These are phyloP conservation scores for Micrastur ruficollis DNA, from an alignment of 2,797 vertebrate genomes.

Conservation along the genomic window DNA sequence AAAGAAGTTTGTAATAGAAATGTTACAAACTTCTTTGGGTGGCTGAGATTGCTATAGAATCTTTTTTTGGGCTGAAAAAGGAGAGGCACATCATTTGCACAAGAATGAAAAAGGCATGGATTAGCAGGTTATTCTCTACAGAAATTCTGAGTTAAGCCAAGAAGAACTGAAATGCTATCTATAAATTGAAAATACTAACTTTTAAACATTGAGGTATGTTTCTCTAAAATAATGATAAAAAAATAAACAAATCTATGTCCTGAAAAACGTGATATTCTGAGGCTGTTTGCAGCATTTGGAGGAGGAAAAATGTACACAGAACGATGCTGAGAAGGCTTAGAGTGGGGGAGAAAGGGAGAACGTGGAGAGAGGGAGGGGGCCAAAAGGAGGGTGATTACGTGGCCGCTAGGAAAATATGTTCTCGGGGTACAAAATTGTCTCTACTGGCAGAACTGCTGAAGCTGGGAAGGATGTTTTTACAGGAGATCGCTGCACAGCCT, in stretches of 20 bases:
- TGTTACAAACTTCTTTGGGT: not conserved
- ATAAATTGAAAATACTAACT: not conserved
- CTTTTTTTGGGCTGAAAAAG: not conserved
- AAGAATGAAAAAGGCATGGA: not conserved
- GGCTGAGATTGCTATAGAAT: not conserved
- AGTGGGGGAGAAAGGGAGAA: not conserved
- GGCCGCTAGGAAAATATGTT: not conserved
- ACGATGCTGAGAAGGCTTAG: not conserved
- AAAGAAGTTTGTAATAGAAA: slow-evolving; percentile 5
- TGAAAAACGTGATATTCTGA: not conserved
- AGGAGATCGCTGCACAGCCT: not conserved
- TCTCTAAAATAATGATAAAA: not conserved
- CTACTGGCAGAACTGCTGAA: not conserved
- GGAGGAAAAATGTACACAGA: not conserved
- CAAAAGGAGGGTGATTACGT: not conserved
- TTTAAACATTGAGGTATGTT: not conserved
- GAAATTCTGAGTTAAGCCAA: not conserved
- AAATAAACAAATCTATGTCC: not conserved
- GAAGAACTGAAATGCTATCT: not conserved
- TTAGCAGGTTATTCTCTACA: not conserved
- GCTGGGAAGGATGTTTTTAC: not conserved
- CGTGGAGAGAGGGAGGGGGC: not conserved
- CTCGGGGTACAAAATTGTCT: not conserved
- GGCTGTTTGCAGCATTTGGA: not conserved
- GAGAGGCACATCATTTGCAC: not conserved